Base-by-base conservation (phyloP, 2,888 invertebrate genomes). In the Dascillus cervinus region DNA sequence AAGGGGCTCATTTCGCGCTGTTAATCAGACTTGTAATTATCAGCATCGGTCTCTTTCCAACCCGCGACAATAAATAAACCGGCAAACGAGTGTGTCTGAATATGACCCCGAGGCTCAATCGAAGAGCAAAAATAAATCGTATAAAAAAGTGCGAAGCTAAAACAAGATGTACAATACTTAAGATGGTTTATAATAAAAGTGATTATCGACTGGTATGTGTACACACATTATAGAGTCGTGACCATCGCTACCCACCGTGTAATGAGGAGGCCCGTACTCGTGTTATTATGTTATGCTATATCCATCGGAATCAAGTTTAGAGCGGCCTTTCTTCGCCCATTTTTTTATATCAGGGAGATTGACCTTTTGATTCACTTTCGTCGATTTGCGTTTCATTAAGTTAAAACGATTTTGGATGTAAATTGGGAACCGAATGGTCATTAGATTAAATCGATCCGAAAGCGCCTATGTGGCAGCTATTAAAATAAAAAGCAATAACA, bases 241-340 rank as follows among this genome's bases (percentile, higher is more conserved):
- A 64, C 60, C 50, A 56, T 57, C 58, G 54, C 63, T 61, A 56
- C 64, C 64, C 63, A 64, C 63, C 60, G 60, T 60, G 62, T 64
- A 64, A 64, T 64, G 63, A 64, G 58, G 59, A 57, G 58, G 59
- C 55, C 56, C 52, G 47, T 36, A 35, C 41, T 34, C 32, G 34
- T 34, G 43, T 46, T 46, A 46, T 46, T 46, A 42, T 37, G 43
- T 37, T 42, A 42, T 39, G 42, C 34, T 39, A 41, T 44, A 44
- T 44, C 42, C 41, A 37, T 39, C 37, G 35, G 38, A 41, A 26
- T 37, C 20, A 31, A 38, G 38, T 38, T 34, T 38, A 29, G 38
- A 38, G 38, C 27, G 38, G 27, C 22, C 31, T 19, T 13, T 21
- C 29, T 20, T 12, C 19, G 15, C 11, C 28, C 11, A 12, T 15